Evolutionary conservation across 1,140 invertebrate species (phyloP).

Genomic region (Dendroctonus valens): DNA sequence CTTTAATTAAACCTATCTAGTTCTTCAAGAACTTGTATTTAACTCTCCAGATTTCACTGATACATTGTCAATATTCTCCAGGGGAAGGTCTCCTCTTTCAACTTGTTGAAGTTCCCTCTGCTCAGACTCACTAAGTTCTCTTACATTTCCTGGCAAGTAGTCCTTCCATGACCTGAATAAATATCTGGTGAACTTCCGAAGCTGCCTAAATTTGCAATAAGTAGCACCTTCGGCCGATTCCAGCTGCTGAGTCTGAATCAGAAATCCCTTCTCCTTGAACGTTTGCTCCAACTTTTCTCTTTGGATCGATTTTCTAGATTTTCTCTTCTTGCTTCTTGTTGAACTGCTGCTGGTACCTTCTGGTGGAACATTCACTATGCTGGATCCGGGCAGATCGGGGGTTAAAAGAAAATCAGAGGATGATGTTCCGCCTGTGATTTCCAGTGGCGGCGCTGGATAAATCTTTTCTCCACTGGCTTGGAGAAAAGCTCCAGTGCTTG

Average conservation of each 20-base stretch:
- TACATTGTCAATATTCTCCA: constrained; percentile 30
- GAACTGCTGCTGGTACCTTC: constrained; percentile 44
- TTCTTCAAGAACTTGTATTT: constrained; percentile 6
- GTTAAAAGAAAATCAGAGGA: constrained; percentile 51
- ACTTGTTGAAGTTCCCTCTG: constrained; percentile 26
- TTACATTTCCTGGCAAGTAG: constrained; percentile 78
- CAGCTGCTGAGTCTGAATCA: constrained; percentile 89
- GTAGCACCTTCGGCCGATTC: constrained; percentile 89
- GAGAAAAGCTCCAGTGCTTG: constrained; percentile 55
- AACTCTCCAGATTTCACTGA: constrained; percentile 37
- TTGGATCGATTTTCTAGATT: constrained; percentile 78
- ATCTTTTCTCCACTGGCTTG: constrained; percentile 58
- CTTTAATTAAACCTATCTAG: no score
- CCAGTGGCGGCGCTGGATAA: constrained; percentile 43
- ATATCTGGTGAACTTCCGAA: constrained; percentile 89
- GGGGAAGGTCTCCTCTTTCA: constrained; percentile 17
- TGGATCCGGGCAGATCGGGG: constrained; percentile 49
- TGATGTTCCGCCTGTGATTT: constrained; percentile 38
- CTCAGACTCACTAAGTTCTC: constrained; percentile 37
- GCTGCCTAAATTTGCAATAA: constrained; percentile 89
- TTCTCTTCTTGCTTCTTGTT: constrained; percentile 60
- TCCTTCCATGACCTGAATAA: constrained; percentile 91
- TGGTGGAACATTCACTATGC: constrained; percentile 31
- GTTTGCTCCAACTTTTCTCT: constrained; percentile 87
- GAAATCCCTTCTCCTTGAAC: constrained; percentile 87